These are phyloP conservation scores for Amblyteles armatorius DNA, from an alignment of 2,888 invertebrate species.

Conservation along the genomic window DNA sequence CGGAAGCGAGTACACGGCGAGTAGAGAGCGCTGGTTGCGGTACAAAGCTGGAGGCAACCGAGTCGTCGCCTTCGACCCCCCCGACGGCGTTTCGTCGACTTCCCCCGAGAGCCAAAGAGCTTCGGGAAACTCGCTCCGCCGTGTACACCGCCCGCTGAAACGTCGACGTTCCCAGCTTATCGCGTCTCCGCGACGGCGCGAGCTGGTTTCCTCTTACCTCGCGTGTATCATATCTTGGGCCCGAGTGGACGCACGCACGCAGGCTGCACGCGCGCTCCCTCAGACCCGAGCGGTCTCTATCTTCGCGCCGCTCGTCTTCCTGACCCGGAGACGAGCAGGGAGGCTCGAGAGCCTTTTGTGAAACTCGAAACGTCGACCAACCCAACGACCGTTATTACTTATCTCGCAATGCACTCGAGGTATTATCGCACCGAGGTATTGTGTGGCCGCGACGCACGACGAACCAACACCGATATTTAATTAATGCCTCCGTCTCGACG, in stretches of 20 bases:
- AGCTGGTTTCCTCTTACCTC: constrained; percentile 50
- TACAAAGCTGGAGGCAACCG: constrained; percentile 37
- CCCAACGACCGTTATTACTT: constrained; percentile 32
- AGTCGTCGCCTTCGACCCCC: constrained; percentile 52
- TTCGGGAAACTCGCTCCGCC: constrained; percentile 3
- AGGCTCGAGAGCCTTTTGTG: constrained; percentile 20
- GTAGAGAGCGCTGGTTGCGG: background rate
- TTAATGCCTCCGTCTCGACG: background rate
- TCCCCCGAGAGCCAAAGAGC: constrained; percentile 40
- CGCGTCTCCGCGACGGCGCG: constrained; percentile 29
- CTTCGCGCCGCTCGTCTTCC: constrained; percentile 26
- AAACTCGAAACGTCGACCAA: constrained; percentile 44
- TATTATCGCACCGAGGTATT: background rate
- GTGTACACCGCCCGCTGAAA: background rate
- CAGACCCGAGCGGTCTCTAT: background rate
- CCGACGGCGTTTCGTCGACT: constrained; percentile 38
- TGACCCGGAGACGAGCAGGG: constrained; percentile 13
- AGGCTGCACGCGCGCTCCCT: background rate
- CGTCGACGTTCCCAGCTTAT: constrained; percentile 34
- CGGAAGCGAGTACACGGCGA: constrained; percentile 16
- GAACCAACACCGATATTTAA: background rate
- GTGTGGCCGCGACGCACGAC: background rate
- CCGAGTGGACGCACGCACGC: background rate
- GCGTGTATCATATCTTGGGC: constrained; percentile 10
- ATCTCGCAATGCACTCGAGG: constrained; percentile 34